These are phyloP conservation scores for Pipa parva DNA, from an alignment of 2,113 vertebrate species.

Conservation along the genomic window DNA sequence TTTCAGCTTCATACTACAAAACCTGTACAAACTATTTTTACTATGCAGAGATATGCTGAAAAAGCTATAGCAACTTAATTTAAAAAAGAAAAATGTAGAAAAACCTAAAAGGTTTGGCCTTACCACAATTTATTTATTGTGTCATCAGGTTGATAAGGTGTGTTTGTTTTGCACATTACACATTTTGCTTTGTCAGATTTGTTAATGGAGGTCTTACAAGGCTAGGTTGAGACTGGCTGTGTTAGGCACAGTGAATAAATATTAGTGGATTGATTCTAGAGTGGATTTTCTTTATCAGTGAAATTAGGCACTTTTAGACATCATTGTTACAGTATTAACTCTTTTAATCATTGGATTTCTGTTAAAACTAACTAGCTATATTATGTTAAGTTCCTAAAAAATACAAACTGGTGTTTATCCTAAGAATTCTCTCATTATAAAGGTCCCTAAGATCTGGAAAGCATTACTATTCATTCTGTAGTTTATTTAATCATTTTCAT, in stretches of 20 bases:
- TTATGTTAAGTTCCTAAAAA: no score
- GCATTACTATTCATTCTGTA: no score
- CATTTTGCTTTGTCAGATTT: neutral
- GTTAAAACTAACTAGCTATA: no score
- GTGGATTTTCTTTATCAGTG: no score
- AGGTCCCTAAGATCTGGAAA: neutral
- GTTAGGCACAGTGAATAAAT: no score
- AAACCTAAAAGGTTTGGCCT: slow-evolving; percentile 11
- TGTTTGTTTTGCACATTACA: neutral
- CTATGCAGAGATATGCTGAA: neutral
- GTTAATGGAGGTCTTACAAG: slow-evolving; percentile 11
- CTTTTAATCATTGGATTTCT: no score
- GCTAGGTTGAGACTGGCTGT: neutral
- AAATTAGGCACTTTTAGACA: no score
- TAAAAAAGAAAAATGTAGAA: neutral
- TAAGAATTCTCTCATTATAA: no score
- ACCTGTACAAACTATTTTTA: slow-evolving; percentile 11
- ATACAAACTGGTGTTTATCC: no score
- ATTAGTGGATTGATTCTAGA: no score
- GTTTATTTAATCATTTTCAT: no score
- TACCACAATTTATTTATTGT: neutral
- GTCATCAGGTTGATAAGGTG: neutral
- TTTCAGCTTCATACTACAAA: slow-evolving; percentile 5
- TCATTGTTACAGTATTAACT: no score
- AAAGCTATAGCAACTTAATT: neutral